Evolutionary conservation across 1,140 invertebrate genomes (phyloP), one percentile per base, ranked within the genome.

Genomic region (Ceratina japonica): DNA sequence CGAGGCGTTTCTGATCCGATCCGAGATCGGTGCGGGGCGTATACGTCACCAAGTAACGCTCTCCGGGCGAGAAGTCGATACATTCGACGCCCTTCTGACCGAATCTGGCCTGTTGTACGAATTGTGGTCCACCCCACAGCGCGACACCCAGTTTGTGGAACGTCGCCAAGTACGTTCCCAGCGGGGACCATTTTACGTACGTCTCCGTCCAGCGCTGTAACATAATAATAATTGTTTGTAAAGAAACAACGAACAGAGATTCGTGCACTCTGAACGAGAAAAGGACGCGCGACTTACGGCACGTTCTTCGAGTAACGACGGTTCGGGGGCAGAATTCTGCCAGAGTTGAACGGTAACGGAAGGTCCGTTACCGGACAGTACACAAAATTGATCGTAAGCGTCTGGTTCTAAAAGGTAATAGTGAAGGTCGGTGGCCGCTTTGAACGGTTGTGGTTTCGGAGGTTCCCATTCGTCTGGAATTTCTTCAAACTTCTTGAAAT

Each of bases 11-110:
- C 66, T 95, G 94, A 80, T 96, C 94, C 2, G 88, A 92, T 90
- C 93, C 89, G 82, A 93, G 92, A 88, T 98, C 95, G 64, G 94
- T 93, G 82, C 95, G 92, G 10, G 97, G 95, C 80, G 97, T 97
- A 90, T 98, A 99, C 0, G 98, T 98, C 0, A 99, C 97, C 59
- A 99, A 91, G 91, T 99, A 99, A 93, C 97, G 97, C 94, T 99
- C 99, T 92, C 97, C 97, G 0, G 99, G 98, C 59, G 98, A 99
- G 91, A 99, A 99, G 85, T 99, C 98, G 75, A 99, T 98, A 81
- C 98, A 98, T 86, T 98, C 97, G 1, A 99, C 99, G 85, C 96
- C 96, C 2, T 94, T 93, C 90, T 99, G 99, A 75, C 94, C 95
- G 91, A 99, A 99, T 87, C 96, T 96, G 89, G 97, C 96, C 80